A percentile compares a stretch with the other conserved stretches of the same genome.
Conservation (phyloP, 2,888 invertebrate species). For the Rhopalosiphum nymphaeae region DNA sequence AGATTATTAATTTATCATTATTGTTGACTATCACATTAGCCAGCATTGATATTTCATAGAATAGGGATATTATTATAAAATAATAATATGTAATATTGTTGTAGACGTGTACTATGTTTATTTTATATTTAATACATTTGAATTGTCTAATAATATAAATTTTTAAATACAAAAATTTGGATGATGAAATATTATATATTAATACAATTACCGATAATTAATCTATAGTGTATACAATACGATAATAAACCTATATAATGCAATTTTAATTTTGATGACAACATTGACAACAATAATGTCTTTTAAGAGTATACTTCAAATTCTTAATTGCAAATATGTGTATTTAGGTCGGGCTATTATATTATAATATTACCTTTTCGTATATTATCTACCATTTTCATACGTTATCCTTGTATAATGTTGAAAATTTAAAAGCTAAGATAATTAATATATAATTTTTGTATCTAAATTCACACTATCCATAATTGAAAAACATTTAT, state of each 20-base stretch:
- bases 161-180: not conserved
- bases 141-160: not conserved
- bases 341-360: not conserved
- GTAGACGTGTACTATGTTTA: not conserved
- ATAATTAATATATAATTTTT: not conserved
- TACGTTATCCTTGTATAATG: not conserved
- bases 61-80: not conserved
- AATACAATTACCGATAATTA: not conserved
- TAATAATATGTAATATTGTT: not conserved
- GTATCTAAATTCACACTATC: not conserved
- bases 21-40: not conserved
- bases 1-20: not conserved
- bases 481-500: not conserved
- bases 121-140: not conserved
- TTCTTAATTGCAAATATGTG: not conserved
- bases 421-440: not conserved
- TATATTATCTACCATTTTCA: not conserved
- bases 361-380: not conserved
- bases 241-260: not conserved
- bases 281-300: not conserved
- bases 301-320: not conserved
- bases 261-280: not conserved
- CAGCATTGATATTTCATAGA: not conserved
- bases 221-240: too few species aligned
- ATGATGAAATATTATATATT: not conserved